These are phyloP conservation scores for Emmelina monodactyla DNA, from an alignment of 2,888 invertebrate species.

Conservation along the genomic window DNA sequence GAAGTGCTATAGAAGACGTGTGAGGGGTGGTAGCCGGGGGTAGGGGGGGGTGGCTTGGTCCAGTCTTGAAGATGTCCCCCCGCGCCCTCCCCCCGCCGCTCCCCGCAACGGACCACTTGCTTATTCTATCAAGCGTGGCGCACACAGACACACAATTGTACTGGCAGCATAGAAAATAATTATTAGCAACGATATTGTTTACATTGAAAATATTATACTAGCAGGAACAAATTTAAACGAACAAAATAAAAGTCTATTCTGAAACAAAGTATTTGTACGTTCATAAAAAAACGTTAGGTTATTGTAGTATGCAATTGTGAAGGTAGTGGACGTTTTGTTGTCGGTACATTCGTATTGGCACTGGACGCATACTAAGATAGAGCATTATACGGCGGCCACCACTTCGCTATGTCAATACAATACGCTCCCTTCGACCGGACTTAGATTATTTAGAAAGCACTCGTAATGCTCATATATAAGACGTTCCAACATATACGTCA, in stretches of 20 bases:
- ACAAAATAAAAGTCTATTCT: no score
- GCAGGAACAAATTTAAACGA: no score
- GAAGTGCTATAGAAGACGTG: constrained; percentile 60
- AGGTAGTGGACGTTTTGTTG: no score
- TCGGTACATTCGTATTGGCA: no score
- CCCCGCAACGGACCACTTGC: constrained; percentile 59
- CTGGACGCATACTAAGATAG: constrained; percentile 36
- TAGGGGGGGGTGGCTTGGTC: constrained; percentile 22
- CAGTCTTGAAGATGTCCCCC: constrained; percentile 1
- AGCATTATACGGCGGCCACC: constrained; percentile 65
- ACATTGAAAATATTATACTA: no score
- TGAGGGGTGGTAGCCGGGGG: constrained; percentile 53
- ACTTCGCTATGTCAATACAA: constrained; percentile 68
- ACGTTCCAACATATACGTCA: constrained; percentile 62
- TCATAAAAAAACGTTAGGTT: no score
- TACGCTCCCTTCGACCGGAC: constrained; percentile 66
- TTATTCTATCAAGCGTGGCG: constrained; percentile 64
- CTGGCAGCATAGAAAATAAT: no score
- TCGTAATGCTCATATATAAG: constrained; percentile 68
- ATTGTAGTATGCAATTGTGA: no score
- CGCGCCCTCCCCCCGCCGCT: constrained; percentile 22
- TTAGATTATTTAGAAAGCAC: constrained; percentile 70
- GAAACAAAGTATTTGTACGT: no score
- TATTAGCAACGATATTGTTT: no score
- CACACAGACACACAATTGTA: not conserved